Evolutionary conservation across 2,797 vertebrate species (phyloP).

Genomic region (Gymnodraco acuticeps): DNA sequence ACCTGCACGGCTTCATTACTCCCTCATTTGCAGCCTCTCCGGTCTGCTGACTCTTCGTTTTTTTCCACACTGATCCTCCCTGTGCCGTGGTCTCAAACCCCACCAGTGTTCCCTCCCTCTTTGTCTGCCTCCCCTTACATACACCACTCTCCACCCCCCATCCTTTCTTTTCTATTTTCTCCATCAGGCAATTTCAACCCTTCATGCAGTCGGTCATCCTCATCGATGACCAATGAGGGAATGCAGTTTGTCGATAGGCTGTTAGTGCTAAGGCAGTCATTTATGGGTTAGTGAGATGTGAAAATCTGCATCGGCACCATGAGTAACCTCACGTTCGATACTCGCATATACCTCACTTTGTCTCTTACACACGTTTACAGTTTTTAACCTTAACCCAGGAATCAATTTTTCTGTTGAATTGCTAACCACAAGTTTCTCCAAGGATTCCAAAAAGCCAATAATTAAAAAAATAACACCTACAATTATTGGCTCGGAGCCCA

Average conservation of each 20-base stretch:
- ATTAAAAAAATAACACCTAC: constrained; percentile 14
- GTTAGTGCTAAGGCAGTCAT: constrained; percentile 79
- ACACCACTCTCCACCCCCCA: constrained; percentile 10
- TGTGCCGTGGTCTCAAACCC: constrained; percentile 48
- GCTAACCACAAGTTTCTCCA: background rate
- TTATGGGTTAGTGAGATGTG: constrained; percentile 76
- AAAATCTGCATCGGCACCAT: constrained; percentile 53
- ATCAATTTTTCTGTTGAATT: background rate
- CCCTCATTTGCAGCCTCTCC: constrained; percentile 77
- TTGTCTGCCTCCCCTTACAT: constrained; percentile 47
- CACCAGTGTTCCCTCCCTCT: constrained; percentile 48
- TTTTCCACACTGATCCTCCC: constrained; percentile 57
- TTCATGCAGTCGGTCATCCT: constrained; percentile 35
- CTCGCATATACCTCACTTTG: background rate
- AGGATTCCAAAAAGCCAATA: constrained; percentile 22
- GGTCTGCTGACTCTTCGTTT: constrained; percentile 77
- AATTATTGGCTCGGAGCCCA: constrained; percentile 5
- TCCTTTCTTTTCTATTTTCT: constrained; percentile 51
- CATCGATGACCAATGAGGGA: constrained; percentile 63
- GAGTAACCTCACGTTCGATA: constrained; percentile 27
- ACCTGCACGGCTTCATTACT: constrained; percentile 81
- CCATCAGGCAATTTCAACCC: constrained; percentile 59
- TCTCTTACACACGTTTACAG: background rate
- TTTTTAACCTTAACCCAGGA: constrained; percentile 1
- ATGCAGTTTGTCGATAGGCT: constrained; percentile 71